phyloP scores from a whole-genome alignment of 1,140 invertebrate species.

The Limonius californicus region DNA sequence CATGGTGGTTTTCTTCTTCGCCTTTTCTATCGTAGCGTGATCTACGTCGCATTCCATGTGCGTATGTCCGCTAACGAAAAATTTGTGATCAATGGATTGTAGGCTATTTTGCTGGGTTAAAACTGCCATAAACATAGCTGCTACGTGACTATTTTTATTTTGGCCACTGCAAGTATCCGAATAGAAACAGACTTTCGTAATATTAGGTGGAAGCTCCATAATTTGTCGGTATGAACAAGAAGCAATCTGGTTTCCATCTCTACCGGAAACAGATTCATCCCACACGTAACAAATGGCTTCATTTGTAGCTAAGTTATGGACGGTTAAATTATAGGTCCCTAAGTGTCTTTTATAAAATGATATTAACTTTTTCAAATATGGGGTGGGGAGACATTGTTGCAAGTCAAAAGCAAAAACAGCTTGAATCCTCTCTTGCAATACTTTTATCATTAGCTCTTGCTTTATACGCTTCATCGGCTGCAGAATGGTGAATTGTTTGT shows the following conservation, averaged over 20 bases:
- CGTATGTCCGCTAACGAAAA: not conserved
- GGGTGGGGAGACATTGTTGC: constrained; percentile 2
- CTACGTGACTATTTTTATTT: not conserved
- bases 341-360: not conserved
- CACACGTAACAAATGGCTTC: not conserved
- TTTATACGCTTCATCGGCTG: not conserved
- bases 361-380: no score
- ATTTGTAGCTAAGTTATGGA: not conserved
- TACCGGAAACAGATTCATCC: not conserved
- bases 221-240: not conserved
- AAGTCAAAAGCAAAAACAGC: not conserved
- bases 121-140: not conserved
- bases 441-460: not conserved
- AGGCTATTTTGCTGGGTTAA: not conserved
- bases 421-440: not conserved
- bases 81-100: not conserved
- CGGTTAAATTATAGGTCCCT: not conserved
- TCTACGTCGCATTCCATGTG: not conserved
- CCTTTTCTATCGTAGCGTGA: constrained; percentile 5
- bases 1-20: constrained; percentile 1
- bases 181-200: constrained; percentile 2
- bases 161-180: not conserved
- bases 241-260: constrained; percentile 9
- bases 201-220: not conserved
- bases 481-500: not conserved